Conservation (phyloP, 2,113 vertebrate genomes). For the Gavialis gangeticus region DNA sequence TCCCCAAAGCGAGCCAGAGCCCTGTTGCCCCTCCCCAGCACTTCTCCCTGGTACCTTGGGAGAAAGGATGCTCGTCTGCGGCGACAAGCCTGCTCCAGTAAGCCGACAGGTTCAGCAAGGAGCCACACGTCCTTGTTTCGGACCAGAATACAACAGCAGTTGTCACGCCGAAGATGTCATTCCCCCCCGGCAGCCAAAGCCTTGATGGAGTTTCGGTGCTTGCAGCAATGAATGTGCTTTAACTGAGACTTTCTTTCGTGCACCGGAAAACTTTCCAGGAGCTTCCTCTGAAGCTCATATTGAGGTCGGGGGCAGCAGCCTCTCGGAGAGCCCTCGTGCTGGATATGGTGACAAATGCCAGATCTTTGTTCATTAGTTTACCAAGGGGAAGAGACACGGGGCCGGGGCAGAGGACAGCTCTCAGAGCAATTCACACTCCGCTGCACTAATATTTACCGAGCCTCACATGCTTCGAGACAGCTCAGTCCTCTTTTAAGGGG, state of each 20-base stretch:
- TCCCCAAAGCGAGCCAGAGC: accelerated
- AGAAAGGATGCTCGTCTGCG: accelerated
- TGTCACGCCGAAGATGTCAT: neutral
- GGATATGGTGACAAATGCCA: neutral
- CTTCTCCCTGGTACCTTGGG: neutral
- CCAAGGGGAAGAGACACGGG: constrained; percentile 17
- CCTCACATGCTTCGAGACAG: neutral
- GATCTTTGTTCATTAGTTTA: constrained; percentile 55
- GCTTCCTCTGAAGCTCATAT: constrained; percentile 37
- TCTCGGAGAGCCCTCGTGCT: neutral
- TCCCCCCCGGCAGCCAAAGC: constrained; percentile 26
- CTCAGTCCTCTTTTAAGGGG: neutral
- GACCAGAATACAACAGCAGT: neutral
- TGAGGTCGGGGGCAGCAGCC: constrained; percentile 45
- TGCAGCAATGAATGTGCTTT: neutral
- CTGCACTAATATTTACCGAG: neutral
- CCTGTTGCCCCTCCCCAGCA: accelerated
- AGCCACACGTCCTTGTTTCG: neutral
- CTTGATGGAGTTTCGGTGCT: neutral
- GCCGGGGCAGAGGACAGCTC: constrained; percentile 2
- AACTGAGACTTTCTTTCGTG: neutral
- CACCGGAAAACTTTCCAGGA: constrained; percentile 9
- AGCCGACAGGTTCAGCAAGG: neutral
- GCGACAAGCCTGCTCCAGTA: neutral
- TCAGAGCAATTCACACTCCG: constrained; percentile 22